Evolutionary conservation across 1,140 invertebrate genomes (phyloP).

Genomic region (Philaenus spumarius): DNA sequence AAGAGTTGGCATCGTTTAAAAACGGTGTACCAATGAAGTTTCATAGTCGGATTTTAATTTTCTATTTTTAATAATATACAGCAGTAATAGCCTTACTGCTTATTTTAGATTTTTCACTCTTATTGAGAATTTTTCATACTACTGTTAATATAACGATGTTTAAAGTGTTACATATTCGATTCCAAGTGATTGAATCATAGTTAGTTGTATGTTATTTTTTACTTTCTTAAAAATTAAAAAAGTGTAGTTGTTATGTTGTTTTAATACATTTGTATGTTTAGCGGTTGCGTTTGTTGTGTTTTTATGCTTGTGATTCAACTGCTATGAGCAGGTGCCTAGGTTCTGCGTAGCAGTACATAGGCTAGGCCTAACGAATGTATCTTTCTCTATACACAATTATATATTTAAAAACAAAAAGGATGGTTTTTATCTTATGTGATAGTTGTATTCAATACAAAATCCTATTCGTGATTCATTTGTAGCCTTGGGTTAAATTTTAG

Average conservation of each 20-base stretch:
- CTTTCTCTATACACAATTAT: constrained; percentile 12
- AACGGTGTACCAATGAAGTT: not conserved
- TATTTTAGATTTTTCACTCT: constrained; percentile 17
- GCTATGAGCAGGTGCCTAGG: constrained; percentile 16
- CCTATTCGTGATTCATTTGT: constrained; percentile 20
- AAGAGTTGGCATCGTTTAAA: not conserved
- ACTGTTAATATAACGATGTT: not conserved
- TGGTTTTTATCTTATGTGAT: constrained; percentile 21
- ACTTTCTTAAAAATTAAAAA: constrained; percentile 10
- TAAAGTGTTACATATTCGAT: constrained; percentile 16
- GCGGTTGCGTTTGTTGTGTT: constrained; percentile 21
- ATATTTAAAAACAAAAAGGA: not conserved
- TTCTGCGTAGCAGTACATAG: constrained; percentile 6
- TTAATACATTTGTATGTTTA: constrained; percentile 15
- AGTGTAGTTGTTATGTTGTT: constrained; percentile 15
- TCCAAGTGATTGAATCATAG: constrained; percentile 16
- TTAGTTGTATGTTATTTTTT: constrained; percentile 18
- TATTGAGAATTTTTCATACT: constrained; percentile 20
- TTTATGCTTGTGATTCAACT: constrained; percentile 16
- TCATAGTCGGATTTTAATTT: constrained; percentile 16
- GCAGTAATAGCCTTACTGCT: constrained; percentile 20
- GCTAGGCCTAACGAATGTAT: constrained; percentile 18
- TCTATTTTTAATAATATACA: constrained; percentile 19
- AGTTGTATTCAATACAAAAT: constrained; percentile 22
- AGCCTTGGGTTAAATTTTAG: constrained; percentile 20